phyloP scores from a whole-genome alignment of 2,113 vertebrate genomes.

The Ovis canadensis region DNA sequence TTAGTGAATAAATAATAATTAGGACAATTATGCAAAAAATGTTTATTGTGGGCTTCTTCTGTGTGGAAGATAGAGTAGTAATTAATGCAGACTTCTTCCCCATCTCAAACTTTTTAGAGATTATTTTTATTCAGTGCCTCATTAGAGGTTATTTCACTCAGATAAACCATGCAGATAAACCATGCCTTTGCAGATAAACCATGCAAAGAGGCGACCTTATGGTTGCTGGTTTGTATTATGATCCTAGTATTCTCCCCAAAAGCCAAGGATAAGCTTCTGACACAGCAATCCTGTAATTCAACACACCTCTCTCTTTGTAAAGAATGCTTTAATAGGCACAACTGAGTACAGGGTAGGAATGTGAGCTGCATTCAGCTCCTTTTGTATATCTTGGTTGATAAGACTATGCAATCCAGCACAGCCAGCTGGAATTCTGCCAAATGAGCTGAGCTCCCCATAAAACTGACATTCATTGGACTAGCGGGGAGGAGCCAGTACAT shows the following conservation, averaged over 20 bases:
- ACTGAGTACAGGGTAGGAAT: constrained; percentile 29
- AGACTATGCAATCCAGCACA: constrained; percentile 6
- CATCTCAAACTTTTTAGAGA: not conserved
- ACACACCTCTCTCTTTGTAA: constrained; percentile 4
- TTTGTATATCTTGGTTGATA: constrained; percentile 41
- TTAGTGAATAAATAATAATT: constrained; percentile 33
- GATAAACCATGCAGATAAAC: not conserved
- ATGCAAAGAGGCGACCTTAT: constrained; percentile 38
- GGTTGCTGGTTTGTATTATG: constrained; percentile 16
- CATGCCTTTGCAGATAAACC: not conserved
- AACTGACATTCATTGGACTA: not conserved
- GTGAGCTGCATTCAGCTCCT: constrained; percentile 33
- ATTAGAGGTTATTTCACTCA: constrained; percentile 8
- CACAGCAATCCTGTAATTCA: constrained; percentile 50
- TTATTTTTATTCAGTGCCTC: not conserved
- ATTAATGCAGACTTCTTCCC: not conserved
- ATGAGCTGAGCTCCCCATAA: not conserved
- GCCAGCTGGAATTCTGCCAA: constrained; percentile 26
- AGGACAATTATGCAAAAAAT: constrained; percentile 7
- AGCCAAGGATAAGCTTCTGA: constrained; percentile 51
- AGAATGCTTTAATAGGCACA: constrained; percentile 54
- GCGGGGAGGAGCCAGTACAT: not conserved
- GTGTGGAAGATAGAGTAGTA: not conserved
- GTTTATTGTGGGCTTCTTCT: not conserved
- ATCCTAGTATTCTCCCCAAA: constrained; percentile 39